Percentiles rank a stretch among this genome's conserved stretches.
Conservation (phyloP, 2,113 vertebrate genomes). For the Nothocercus julius region DNA sequence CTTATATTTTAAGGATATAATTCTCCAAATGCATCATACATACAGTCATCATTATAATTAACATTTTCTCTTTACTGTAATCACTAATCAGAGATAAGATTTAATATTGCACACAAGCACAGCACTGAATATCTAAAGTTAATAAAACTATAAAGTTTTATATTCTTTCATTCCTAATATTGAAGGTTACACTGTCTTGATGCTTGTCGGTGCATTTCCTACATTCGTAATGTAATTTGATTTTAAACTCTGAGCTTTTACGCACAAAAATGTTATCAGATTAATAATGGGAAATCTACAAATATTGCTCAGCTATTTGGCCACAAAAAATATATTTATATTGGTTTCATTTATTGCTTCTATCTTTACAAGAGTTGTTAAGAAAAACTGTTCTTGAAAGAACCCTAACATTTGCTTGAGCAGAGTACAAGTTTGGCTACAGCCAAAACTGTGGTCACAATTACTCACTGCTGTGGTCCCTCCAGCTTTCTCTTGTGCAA, state of each 20-base stretch:
- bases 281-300: neutral
- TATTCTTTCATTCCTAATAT: neutral
- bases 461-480: neutral
- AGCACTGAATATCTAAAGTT: neutral
- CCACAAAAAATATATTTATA: neutral
- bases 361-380: neutral
- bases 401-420: neutral
- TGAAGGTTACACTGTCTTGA: neutral
- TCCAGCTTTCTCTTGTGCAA: neutral
- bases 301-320: neutral
- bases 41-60: neutral
- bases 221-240: neutral
- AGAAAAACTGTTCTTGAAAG: fast-evolving
- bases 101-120: neutral
- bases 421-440: neutral
- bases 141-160: neutral
- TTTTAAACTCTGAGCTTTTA: neutral
- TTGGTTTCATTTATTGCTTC: neutral
- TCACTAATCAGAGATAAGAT: neutral
- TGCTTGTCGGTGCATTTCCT: neutral
- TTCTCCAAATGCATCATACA: neutral
- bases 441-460: neutral
- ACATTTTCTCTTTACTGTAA: neutral
- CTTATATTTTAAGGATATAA: neutral
- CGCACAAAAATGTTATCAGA: neutral